Percentiles rank a stretch among this genome's conserved stretches.
These are phyloP conservation scores for Macrosiphum euphorbiae DNA, from an alignment of 2,888 invertebrate species.

Conservation along the genomic window DNA sequence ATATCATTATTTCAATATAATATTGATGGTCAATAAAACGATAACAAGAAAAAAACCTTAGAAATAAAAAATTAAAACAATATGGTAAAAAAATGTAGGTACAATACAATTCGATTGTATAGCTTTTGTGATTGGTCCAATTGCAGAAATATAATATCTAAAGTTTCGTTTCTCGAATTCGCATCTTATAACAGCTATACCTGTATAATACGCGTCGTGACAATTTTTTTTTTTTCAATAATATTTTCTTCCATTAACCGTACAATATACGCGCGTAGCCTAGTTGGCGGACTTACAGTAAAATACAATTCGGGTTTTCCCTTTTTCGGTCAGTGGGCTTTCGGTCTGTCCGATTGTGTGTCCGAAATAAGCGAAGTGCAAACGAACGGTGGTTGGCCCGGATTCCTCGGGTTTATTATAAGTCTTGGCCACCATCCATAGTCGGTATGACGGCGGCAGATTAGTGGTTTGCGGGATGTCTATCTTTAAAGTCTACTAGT, in stretches of 20 bases:
- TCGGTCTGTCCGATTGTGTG: slow-evolving; percentile 10
- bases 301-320: slow-evolving; percentile 40
- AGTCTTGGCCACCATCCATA: slow-evolving; percentile 54
- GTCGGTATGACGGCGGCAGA: background rate
- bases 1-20: background rate
- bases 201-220: background rate
- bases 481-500: slow-evolving; percentile 41
- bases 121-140: background rate
- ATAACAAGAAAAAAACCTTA: background rate
- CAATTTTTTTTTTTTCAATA: background rate
- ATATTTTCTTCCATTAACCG: background rate
- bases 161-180: background rate
- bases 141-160: background rate
- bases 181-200: background rate
- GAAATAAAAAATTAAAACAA: background rate
- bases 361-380: slow-evolving; percentile 59
- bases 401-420: slow-evolving; percentile 62
- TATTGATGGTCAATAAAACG: background rate
- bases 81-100: background rate
- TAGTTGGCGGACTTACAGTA: slow-evolving; percentile 23
- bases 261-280: background rate
- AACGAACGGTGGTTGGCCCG: slow-evolving; percentile 60
- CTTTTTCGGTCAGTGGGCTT: slow-evolving; percentile 62
- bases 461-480: slow-evolving; percentile 26
- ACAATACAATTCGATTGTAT: background rate